Evolutionary conservation across 2,113 vertebrate genomes (phyloP).

Genomic region (Oryzias melastigma): DNA sequence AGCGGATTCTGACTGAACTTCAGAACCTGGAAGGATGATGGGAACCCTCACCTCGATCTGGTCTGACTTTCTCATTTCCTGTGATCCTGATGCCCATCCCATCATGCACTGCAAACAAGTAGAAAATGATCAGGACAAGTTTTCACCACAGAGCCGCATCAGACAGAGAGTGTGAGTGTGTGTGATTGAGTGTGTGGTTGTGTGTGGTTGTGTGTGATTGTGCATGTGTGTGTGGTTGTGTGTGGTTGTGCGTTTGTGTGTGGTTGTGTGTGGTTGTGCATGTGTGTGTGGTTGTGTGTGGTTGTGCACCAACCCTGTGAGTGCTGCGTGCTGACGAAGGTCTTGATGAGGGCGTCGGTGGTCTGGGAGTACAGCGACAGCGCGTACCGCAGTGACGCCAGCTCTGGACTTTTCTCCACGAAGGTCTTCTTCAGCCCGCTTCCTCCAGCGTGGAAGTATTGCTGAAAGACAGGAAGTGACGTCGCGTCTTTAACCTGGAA

Average conservation of each 20-base stretch:
- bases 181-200: no score
- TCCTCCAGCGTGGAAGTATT: constrained; percentile 97
- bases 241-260: no score
- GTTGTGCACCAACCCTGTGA: constrained; percentile 82
- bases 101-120: constrained; percentile 85
- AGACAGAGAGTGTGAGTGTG: no score
- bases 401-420: constrained; percentile 92
- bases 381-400: constrained; percentile 90
- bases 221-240: no score
- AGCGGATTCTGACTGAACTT: no score
- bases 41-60: constrained; percentile 84
- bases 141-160: background rate
- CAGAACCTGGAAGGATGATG: no score
- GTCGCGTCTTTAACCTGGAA: no score
- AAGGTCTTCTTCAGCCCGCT: constrained; percentile 94
- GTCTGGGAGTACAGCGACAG: constrained; percentile 95
- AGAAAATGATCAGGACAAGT: constrained; percentile 5
- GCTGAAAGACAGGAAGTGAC: constrained; percentile 70
- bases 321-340: constrained; percentile 91
- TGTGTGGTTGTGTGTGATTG: no score
- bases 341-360: constrained; percentile 94
- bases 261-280: no score
- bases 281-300: constrained; percentile 7
- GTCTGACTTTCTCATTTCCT: constrained; percentile 87
- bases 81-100: constrained; percentile 95